Percentiles rank a stretch among this genome's conserved stretches.
phyloP scores from a whole-genome alignment of 2,113 vertebrate species.

The Procapra przewalskii region DNA sequence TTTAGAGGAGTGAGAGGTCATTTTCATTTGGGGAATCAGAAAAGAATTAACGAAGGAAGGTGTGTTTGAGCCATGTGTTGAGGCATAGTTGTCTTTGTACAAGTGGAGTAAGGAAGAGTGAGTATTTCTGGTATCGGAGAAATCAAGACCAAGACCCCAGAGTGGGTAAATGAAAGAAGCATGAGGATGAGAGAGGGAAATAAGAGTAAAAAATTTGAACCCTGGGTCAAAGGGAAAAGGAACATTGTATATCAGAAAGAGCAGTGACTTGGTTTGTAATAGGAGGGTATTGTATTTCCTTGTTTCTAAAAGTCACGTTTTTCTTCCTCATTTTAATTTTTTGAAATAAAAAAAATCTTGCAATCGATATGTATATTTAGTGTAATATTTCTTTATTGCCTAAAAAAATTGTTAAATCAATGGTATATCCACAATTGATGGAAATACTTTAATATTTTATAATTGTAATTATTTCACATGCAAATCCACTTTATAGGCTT shows the following conservation, averaged over 20 bases:
- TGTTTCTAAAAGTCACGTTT: neutral
- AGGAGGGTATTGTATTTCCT: neutral
- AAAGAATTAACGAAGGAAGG: neutral
- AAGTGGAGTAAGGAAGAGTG: neutral
- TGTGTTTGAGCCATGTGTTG: neutral
- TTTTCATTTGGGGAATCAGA: neutral
- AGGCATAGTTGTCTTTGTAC: neutral
- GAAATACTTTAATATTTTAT: conserved; percentile 6
- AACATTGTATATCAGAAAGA: neutral
- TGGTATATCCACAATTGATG: neutral
- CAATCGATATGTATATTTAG: neutral
- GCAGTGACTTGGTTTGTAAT: neutral
- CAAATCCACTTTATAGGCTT: neutral
- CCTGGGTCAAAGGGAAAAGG: neutral
- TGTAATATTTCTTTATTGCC: neutral
- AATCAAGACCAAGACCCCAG: neutral
- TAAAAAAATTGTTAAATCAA: neutral
- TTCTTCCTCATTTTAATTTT: neutral
- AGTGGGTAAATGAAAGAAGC: neutral
- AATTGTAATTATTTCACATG: neutral
- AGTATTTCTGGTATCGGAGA: neutral
- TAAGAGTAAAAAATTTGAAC: neutral
- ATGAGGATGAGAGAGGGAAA: neutral
- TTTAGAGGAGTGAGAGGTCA: neutral
- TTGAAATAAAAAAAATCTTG: neutral